Evolutionary conservation across 1,140 invertebrate genomes (phyloP), one percentile per base, ranked within the genome.

Genomic region (Andricus grossulariae): DNA sequence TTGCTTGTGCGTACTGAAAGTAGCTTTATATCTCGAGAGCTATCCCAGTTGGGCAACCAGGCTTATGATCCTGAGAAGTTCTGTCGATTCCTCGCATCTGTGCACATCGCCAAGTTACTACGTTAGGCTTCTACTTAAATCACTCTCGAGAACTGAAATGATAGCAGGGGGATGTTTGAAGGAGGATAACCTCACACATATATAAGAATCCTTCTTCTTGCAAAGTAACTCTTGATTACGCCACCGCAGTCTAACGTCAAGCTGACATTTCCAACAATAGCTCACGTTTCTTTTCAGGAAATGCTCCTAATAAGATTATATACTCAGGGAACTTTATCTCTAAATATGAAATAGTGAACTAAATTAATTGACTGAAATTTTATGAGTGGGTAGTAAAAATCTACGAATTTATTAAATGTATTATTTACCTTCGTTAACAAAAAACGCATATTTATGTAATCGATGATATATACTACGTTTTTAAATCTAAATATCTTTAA

Each of bases 1-100:
- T 66, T 66, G 15, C 13, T 66, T 32, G 12, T 10, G 32, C 39
- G 39, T 39, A 66, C 60, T 66, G 60, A 66, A 66, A 39, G 60
- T 66, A 45, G 32, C 60, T 66, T 66, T 66, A 66, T 66, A 66
- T 45, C 60, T 66, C 32, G 60, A 39, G 32, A 66, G 6, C 39
- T 45, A 45, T 45, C 39, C 1, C 39, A 45, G 60, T 66, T 32
- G 60, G 60, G 60, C 75, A 77, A 76, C 71, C 73, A 80, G 77
- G 83, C 84, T 87, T 88, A 86, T 83, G 84, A 86, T 83, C 82
- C 84, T 84, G 77, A 74, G 81, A 90, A 91, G 84, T 91, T 90
- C 76, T 85, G 89, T 91, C 90, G 90, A 91, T 91, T 91, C 90
- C 88, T 87, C 88, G 88, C 90, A 91, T 91, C 90, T 91, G 90